Base-by-base conservation (phyloP, 2,888 invertebrate species). In the Nomada fucata region DNA sequence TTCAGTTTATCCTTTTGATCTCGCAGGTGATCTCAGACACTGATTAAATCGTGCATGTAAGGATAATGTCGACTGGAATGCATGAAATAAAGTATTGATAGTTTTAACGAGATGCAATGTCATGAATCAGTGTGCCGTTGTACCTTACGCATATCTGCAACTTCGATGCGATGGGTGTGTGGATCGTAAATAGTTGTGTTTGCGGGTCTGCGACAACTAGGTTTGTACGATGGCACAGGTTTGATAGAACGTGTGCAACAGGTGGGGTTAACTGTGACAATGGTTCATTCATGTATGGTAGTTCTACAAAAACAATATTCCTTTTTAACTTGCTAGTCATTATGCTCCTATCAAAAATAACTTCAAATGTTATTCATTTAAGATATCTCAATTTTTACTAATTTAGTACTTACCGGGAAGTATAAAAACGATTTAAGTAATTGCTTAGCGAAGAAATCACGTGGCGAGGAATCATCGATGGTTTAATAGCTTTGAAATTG, bases 191-290 rank as follows among this genome's bases (percentile, higher is more conserved):
- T 36, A 11, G 52, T 52, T n/a, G 23, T 26, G 26, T 60, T 47
- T 36, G 20, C 59, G 59, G 29, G 15, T 36, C 29, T 15, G n/a
- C 23, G 55, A 42, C 7, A 63, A 71, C 36, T 52, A 15, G 52
- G 53, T 71, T n/a, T 52, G 63, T 53, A 23, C 63, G 63, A 55
- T 42, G 53, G 44, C 18, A 42, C 15, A 13, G 26, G 11, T n/a
- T 10, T 23, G 53, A 72, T 63, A 42, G 63, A 72, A 63, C 72
- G 2, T n/a, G 23, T 2, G 42, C 72, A 63, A 72, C 72, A 72
- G 63, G 61, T 72, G 72, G 44, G 47, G 4, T 52, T 55, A 13
- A 11, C 13, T 44, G 63, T 55, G 61, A 71, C 63, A 61, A n/a
- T 11, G 18, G 23, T 26, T 18, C 53, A 26, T 44, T 71, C 23